phyloP scores from a whole-genome alignment of 2,797 vertebrate genomes.

The Pangasius larnaudii region DNA sequence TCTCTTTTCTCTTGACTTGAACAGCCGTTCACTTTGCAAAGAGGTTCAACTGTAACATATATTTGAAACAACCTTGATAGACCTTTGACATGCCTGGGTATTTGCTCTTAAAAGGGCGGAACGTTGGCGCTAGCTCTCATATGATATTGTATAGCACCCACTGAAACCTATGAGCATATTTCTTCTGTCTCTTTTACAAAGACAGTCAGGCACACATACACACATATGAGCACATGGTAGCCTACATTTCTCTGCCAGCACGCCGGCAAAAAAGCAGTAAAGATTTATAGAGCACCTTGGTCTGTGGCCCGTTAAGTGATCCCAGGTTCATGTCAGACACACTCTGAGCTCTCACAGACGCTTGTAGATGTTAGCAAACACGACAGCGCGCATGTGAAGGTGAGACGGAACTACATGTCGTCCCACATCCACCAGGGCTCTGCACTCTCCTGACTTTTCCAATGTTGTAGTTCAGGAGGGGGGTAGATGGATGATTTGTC shows the following conservation, averaged over 20 bases:
- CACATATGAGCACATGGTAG: slow-evolving; percentile 27
- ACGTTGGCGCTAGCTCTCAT: neutral
- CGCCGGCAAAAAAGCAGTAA: slow-evolving; percentile 23
- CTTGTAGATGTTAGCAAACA: slow-evolving; percentile 55
- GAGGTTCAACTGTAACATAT: neutral
- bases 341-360: slow-evolving; percentile 41
- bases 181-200: slow-evolving; percentile 14
- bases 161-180: neutral
- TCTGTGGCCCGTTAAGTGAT: slow-evolving; percentile 52
- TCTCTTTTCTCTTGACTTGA: neutral
- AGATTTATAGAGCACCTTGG: slow-evolving; percentile 54
- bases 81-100: slow-evolving; percentile 6
- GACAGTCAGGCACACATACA: slow-evolving; percentile 10
- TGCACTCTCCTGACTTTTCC: slow-evolving; percentile 41
- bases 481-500: slow-evolving; percentile 55
- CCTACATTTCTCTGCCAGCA: slow-evolving; percentile 25
- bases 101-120: neutral
- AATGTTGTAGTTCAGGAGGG: neutral
- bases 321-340: slow-evolving; percentile 57
- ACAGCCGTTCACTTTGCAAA: neutral
- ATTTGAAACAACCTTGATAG: slow-evolving; percentile 2
- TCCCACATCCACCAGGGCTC: slow-evolving; percentile 24
- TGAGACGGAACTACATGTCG: slow-evolving; percentile 30
- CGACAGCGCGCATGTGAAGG: slow-evolving; percentile 41
- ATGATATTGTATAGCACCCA: slow-evolving; percentile 24